phyloP scores from a whole-genome alignment of 2,113 vertebrate genomes.

The Leptobrachium leishanense region DNA sequence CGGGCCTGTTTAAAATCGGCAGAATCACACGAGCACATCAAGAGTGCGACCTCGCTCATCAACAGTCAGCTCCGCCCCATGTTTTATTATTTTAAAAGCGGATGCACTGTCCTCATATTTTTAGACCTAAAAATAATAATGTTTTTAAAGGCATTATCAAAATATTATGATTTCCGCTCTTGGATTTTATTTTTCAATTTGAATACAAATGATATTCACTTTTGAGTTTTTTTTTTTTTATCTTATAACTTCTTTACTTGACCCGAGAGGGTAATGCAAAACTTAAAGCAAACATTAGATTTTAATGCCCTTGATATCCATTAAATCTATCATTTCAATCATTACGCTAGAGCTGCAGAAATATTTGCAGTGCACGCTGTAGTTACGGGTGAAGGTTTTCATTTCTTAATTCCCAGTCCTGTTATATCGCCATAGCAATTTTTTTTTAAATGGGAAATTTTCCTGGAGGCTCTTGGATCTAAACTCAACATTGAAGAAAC shows the following conservation, averaged over 20 bases:
- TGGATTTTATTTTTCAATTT: neutral
- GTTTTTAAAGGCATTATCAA: neutral
- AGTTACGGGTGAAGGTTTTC: neutral
- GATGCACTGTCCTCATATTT: neutral
- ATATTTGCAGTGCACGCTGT: neutral
- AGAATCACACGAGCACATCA: too few relatives aligned
- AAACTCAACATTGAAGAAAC: neutral
- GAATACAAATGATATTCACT: neutral
- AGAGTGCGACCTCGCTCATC: too few relatives aligned
- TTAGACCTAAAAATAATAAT: neutral
- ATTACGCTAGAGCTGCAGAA: neutral
- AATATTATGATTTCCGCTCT: conserved; percentile 6
- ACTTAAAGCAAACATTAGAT: conserved; percentile 9
- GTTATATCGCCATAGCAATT: neutral
- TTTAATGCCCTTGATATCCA: neutral
- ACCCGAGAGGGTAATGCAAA: conserved; percentile 9
- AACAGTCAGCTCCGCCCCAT: neutral
- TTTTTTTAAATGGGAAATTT: neutral
- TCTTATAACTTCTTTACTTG: neutral
- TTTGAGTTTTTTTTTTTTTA: neutral
- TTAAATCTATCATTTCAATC: neutral
- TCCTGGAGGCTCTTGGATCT: neutral
- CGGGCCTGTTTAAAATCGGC: too few relatives aligned
- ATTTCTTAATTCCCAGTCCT: neutral
- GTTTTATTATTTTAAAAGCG: neutral